Conservation (phyloP, 2,888 invertebrate genomes). For the Orthonychiurus folsomi region DNA sequence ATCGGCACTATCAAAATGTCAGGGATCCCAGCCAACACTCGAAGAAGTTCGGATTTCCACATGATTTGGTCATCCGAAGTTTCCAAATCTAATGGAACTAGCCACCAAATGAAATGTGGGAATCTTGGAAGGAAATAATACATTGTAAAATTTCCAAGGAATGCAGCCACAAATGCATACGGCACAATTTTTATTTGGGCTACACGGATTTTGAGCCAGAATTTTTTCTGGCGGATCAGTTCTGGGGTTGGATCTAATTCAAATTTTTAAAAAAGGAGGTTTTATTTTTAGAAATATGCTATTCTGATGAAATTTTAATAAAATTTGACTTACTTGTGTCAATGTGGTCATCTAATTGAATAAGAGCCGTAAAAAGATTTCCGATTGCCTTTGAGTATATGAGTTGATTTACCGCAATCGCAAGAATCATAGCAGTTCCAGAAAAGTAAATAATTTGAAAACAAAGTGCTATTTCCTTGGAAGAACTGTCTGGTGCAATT, state of each 20-base stretch:
- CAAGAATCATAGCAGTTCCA: neutral
- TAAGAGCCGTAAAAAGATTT: neutral
- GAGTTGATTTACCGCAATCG: neutral
- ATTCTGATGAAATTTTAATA: too few species aligned
- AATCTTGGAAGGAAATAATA: neutral
- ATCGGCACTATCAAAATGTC: neutral
- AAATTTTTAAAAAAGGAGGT: neutral
- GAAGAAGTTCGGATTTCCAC: neutral
- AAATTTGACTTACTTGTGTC: neutral
- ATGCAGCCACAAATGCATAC: neutral
- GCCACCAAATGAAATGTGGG: neutral
- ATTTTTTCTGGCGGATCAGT: neutral
- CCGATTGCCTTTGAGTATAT: neutral
- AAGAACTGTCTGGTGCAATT: neutral
- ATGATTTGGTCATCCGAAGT: neutral
- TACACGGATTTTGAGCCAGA: neutral
- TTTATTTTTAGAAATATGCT: too few species aligned
- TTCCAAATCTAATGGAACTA: neutral
- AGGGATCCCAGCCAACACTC: neutral
- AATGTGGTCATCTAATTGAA: neutral
- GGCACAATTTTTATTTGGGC: neutral
- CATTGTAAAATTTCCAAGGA: neutral
- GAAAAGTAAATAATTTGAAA: neutral
- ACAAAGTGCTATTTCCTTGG: neutral
- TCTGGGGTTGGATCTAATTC: neutral